These are phyloP conservation scores for Philereme vetulata DNA, from an alignment of 2,888 invertebrate genomes.

Conservation along the genomic window DNA sequence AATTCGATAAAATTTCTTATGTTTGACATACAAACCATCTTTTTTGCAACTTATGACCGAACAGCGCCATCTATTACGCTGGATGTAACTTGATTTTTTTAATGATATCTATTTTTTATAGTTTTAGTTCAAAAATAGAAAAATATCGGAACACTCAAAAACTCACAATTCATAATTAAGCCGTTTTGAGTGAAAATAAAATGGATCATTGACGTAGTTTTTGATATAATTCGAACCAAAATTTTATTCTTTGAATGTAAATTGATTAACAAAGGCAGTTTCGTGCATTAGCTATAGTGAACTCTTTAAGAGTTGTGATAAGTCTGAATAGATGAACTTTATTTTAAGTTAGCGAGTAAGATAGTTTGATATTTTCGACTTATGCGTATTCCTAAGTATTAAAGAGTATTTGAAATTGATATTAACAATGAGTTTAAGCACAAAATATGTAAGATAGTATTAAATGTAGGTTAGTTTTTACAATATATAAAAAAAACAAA, in stretches of 20 bases:
- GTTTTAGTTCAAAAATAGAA: too few species aligned
- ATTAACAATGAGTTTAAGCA: conserved; percentile 8
- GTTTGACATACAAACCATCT: too few species aligned
- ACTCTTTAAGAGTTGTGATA: conserved; percentile 50
- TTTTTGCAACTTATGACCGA: too few species aligned
- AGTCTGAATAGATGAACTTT: conserved; percentile 37
- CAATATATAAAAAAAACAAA: too few species aligned
- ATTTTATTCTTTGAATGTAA: conserved; percentile 42
- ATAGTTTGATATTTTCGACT: conserved; percentile 4
- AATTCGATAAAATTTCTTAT: too few species aligned
- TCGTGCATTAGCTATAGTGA: conserved; percentile 5
- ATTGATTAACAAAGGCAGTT: not conserved
- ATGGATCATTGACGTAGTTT: too few species aligned
- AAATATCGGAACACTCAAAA: too few species aligned
- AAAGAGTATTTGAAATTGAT: conserved; percentile 15
- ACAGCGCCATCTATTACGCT: too few species aligned
- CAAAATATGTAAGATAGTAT: not conserved
- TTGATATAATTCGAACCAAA: conserved; percentile 34
- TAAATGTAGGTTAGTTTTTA: not conserved
- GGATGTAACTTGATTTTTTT: too few species aligned
- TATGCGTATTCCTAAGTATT: conserved; percentile 17
- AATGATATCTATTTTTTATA: too few species aligned
- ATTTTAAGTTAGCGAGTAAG: conserved; percentile 4
- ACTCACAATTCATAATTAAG: too few species aligned
- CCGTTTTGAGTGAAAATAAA: too few species aligned